Evolutionary conservation across 2,113 vertebrate species (phyloP), one percentile per base, ranked within the genome.

Genomic region (Xenotilapia caudafasciata): DNA sequence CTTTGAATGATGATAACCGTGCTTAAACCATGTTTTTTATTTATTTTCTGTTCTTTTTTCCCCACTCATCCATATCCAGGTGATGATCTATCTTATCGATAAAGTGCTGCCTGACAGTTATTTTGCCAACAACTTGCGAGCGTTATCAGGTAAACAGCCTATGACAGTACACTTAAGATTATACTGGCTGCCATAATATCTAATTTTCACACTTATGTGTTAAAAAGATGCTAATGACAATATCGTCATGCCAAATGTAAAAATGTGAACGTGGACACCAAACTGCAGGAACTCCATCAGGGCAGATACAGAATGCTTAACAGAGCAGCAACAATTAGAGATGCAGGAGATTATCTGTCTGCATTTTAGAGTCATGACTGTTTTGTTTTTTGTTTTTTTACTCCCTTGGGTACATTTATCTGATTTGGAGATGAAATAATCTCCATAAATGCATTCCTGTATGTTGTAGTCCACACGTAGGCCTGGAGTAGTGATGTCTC

Each of bases 31-130:
- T 60, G 8, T 3, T 13, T 26, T 79, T 42, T 33, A 19, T 6
- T 14, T 6, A 38, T 13, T 21, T 38, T 68, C n/a, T 68, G 6
- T 65, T n/a, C 10, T 70, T 19, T 21, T 45, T 23, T 1, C 2
- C 0, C 58, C 14, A 19, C 55, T 56, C 58, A 10, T 62, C 15
- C 56, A 2, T 40, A 1, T 86, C 58, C 92, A 99, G 99, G 98
- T 99, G 90, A 99, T 99, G 99, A 99, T 99, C 95, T 99, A 99
- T 88, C 94, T 99, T 88, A 99, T 99, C 35, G 98, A 99, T 96
- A 99, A 99, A 90, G 99, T 99, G 68, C 97, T 99, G 92, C 99
- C 99, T 6, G 98, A 99, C 80, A 99, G 98, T 92, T 99, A 99
- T 93, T 99, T 99, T 96, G 99, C 98, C 90, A 98, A 99, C 95